Conservation (phyloP, 2,113 vertebrate species). For the Rhipidura dahli region DNA sequence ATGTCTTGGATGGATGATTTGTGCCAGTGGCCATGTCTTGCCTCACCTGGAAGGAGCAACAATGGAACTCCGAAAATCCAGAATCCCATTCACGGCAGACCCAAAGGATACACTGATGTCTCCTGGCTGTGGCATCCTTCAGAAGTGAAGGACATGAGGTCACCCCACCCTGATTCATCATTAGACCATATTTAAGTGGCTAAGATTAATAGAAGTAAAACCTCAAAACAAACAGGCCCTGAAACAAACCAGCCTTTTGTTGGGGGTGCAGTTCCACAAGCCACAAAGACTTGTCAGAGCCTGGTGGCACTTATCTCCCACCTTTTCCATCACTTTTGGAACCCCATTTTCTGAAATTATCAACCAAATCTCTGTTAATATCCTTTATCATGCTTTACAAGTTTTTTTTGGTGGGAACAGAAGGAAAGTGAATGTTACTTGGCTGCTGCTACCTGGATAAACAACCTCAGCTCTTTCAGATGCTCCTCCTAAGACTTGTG, state of each 20-base stretch:
- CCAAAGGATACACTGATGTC: not conserved
- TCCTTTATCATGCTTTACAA: not conserved
- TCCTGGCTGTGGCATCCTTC: not conserved
- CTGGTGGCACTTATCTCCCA: not conserved
- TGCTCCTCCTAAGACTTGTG: not conserved
- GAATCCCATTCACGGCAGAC: not conserved
- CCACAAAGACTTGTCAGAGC: not conserved
- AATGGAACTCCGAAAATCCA: not conserved
- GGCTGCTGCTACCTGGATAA: not conserved
- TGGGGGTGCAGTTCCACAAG: fast-evolving
- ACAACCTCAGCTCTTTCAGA: not conserved
- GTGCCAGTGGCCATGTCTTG: not conserved
- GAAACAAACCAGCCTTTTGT: not conserved
- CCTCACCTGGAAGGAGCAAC: slow-evolving; percentile 42
- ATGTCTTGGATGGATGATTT: not conserved
- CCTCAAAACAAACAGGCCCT: not conserved
- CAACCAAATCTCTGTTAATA: not conserved
- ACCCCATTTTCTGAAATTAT: not conserved
- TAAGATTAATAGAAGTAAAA: not conserved
- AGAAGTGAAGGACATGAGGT: not conserved
- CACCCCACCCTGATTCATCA: too few species aligned
- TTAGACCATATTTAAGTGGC: not conserved
- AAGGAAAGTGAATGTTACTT: not conserved
- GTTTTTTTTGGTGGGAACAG: not conserved
- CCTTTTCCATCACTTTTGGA: not conserved